Evolutionary conservation across 2,888 invertebrate genomes (phyloP), one percentile per base, ranked within the genome.

Genomic region (Netelia virgata): DNA sequence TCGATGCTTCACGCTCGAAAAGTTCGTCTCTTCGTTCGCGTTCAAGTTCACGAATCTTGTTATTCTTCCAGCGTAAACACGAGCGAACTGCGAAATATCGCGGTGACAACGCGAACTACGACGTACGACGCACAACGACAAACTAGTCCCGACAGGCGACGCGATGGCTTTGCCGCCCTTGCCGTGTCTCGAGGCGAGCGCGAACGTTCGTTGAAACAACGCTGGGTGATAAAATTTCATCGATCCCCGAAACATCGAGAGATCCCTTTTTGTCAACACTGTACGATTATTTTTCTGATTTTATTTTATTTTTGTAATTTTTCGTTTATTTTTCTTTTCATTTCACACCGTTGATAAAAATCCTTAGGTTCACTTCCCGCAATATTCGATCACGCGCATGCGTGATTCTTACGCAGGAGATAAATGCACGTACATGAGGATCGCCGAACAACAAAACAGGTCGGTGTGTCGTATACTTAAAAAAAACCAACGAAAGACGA

Each of bases 221-320:
- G 59, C 8, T 18, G 59, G 1, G 59, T 20, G 11, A 20, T 3
- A 59, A 59, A 23, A 59, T 59, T 20, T 23, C 18, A 18, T 8
- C 16, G 43, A 73, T 59, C 10, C 47, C n/a, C 53, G 53, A 72
- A 64, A 18, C 28, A 59, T 63, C 69, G 61, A 86, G 87, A 47
- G 14, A 28, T 61, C 1, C 18, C 50, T 72, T 43, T 20, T 2
- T 9, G 53, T 16, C 20, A 18, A 61, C 74, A 53, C 50, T 36
- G 28, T 64, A 0, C 0, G 47, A 14, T 14, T 10, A 47, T 36
- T 36, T 8, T 36, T 5, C 20, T 2, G n/a, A n/a, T 9, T 59
- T 59, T 59, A n/a, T 14, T 59, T 23, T 61, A 20, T 63, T 47
- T 41, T 61, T 75, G 41, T 72, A 36, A 57, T 68, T 55, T 28